Base-by-base conservation (phyloP, 2,888 invertebrate genomes). In the Erynnis tages region DNA sequence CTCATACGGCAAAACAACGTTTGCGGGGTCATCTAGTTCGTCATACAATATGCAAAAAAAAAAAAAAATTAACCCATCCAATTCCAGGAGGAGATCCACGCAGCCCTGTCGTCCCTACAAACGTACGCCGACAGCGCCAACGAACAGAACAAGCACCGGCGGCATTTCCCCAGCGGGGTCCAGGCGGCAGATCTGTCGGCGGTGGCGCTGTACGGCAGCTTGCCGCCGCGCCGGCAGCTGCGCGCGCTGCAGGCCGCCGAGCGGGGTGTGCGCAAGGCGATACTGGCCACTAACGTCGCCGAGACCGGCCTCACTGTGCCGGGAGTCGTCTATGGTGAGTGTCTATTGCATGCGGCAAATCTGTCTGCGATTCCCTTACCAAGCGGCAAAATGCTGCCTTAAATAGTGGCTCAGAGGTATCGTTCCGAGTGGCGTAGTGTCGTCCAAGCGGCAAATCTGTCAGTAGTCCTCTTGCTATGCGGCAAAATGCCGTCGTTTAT, bases 281-380 rank as follows among this genome's bases (percentile, higher is more conserved):
- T 99, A 0, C 89, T 99, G 2, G 96, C 98, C 0, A 99, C 98
- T 0, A 99, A 99, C 73, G 96, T 99, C 46, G 98, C 99, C 0
- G 99, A 99, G 82, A 97, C 99, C 0, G 98, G 98, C 1, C 93
- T 99, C 11, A 99, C 99, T 0, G 97, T 99, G 67, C 94, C 95
- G 2, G 98, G 98, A 16, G 93, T 99, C 58, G 94, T 94, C 21
- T 97, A 97, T 79, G 96, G 96, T 96, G 82, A 83, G 76, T 58
- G 6, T 10, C 10, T 11, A 29, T 3, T n/a, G 4, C 2, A 8
- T 29, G 4, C 2, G 6, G 6, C 8, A n/a, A n/a, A 7, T 29
- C n/a, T n/a, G n/a, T n/a, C n/a, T n/a, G n/a, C n/a, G n/a, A n/a
- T n/a, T n/a, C n/a, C n/a, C n/a, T n/a, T n/a, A n/a, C n/a, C n/a